Evolutionary conservation across 2,888 invertebrate genomes (phyloP).

Genomic region (Ormyrus thymus): DNA sequence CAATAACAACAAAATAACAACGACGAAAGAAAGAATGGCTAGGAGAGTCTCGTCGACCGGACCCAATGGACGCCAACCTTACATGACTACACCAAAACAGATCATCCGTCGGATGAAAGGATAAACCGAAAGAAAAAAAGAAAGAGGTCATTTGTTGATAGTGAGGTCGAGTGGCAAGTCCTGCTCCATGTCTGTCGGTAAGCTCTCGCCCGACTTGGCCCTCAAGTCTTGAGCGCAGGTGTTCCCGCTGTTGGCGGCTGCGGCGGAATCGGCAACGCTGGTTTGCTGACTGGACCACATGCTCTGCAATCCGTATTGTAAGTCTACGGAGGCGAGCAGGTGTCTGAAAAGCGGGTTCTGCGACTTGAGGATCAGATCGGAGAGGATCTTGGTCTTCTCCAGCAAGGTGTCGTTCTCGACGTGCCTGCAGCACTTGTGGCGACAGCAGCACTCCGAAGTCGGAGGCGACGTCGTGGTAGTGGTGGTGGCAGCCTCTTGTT

Average conservation of each 20-base stretch:
- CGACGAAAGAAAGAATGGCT: constrained; percentile 1
- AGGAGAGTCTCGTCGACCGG: not conserved
- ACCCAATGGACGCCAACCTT: constrained; percentile 23
- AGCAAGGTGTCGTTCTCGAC: constrained; percentile 68
- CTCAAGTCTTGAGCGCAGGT: constrained; percentile 71
- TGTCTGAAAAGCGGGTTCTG: constrained; percentile 70
- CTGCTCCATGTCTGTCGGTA: constrained; percentile 72
- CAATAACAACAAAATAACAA: constrained; percentile 29
- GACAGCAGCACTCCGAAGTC: constrained; percentile 65
- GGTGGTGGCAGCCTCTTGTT: constrained; percentile 51
- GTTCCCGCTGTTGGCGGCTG: constrained; percentile 62
- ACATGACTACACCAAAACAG: constrained; percentile 42
- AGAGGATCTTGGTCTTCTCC: constrained; percentile 71
- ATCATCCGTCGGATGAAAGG: not conserved
- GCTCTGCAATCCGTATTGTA: constrained; percentile 69
- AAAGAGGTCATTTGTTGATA: constrained; percentile 69
- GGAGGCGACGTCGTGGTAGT: not conserved
- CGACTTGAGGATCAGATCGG: constrained; percentile 71
- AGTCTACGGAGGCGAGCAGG: constrained; percentile 68
- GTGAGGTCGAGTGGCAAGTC: constrained; percentile 75
- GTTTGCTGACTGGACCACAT: constrained; percentile 67
- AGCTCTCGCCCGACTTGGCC: constrained; percentile 74
- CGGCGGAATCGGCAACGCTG: constrained; percentile 64
- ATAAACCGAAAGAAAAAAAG: not conserved
- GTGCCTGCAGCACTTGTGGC: constrained; percentile 72